Evolutionary conservation across 2,888 invertebrate genomes (phyloP), one percentile per base, ranked within the genome.

Genomic region (Syrphus vitripennis): DNA sequence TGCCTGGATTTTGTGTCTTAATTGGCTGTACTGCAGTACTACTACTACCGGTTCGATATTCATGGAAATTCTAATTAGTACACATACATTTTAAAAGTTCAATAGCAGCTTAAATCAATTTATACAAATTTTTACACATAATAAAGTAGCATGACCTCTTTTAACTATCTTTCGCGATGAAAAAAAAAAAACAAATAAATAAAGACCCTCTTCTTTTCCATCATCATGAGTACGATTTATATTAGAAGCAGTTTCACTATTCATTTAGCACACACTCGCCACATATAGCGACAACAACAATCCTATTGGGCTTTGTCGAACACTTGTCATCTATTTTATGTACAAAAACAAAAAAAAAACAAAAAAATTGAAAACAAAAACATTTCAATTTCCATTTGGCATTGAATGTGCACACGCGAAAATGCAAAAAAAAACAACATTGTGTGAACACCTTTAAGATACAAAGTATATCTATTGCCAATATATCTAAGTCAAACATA

Each of bases 201-300:
- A 24, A 24, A 50, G 14, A n/a, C 50, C 50, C 50, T 14, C 50
- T 26, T 50, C n/a, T n/a, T 74, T 65, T 48, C 50, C 70, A 67
- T 72, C n/a, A n/a, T n/a, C n/a, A n/a, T n/a, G 55, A 61, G 34
- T 37, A 59, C 53, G 71, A 67, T 50, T 72, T 57, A 55, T 74
- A 19, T 77, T 77, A 65, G 65, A 71, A 76, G 45, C 71, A 76
- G 71, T 83, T 83, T 78, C 72, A 78, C 83, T 69, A 78, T 83
- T 78, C 75, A 72, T 53, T 65, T 55, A 57, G 29, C 42, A 55
- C 29, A 24, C 1, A n/a, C n/a, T 26, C 12, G 29, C n/a, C 55
- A 57, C 12, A 19, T 45, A 29, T 45, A 4, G 10, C 37, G 12
- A 29, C 26, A 45, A 12, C 50, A 24, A 53, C 40, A 63, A 29